phyloP scores from a whole-genome alignment of 2,797 vertebrate genomes.

The Crypturellus tataupa region DNA sequence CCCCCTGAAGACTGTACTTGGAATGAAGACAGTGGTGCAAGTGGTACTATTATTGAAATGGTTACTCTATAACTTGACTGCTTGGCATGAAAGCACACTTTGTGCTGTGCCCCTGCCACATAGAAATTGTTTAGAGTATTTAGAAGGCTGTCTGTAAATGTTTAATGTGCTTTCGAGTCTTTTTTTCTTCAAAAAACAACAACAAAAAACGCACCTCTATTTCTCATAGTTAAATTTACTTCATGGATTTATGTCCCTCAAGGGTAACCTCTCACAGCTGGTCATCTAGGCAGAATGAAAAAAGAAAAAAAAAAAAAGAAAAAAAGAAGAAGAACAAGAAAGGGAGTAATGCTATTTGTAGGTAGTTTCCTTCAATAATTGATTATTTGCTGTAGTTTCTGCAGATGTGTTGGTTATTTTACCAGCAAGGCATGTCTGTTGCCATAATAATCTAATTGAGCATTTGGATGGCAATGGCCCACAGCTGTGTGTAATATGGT shows the following conservation, averaged over 20 bases:
- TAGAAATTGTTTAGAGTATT: neutral
- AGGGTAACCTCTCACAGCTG: neutral
- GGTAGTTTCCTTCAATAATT: constrained; percentile 78
- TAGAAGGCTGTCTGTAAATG: neutral
- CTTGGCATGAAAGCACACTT: neutral
- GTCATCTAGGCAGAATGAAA: neutral
- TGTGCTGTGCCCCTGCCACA: neutral
- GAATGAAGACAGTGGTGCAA: neutral
- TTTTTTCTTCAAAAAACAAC: neutral
- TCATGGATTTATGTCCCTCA: constrained; percentile 25
- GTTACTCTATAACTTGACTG: neutral
- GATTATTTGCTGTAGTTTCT: constrained; percentile 73
- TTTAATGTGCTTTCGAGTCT: neutral
- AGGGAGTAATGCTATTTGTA: constrained; percentile 54
- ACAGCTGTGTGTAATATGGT: neutral
- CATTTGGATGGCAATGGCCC: constrained; percentile 49
- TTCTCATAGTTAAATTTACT: constrained; percentile 13
- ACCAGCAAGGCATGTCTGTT: constrained; percentile 69
- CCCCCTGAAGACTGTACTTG: neutral
- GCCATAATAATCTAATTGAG: constrained; percentile 79
- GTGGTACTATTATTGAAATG: neutral
- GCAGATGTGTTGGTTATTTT: constrained; percentile 59
- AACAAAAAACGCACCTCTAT: neutral
- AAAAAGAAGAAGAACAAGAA: neutral
- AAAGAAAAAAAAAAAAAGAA: neutral